These are phyloP conservation scores for Caranx melampygus DNA, from an alignment of 2,113 vertebrate species.

Conservation along the genomic window DNA sequence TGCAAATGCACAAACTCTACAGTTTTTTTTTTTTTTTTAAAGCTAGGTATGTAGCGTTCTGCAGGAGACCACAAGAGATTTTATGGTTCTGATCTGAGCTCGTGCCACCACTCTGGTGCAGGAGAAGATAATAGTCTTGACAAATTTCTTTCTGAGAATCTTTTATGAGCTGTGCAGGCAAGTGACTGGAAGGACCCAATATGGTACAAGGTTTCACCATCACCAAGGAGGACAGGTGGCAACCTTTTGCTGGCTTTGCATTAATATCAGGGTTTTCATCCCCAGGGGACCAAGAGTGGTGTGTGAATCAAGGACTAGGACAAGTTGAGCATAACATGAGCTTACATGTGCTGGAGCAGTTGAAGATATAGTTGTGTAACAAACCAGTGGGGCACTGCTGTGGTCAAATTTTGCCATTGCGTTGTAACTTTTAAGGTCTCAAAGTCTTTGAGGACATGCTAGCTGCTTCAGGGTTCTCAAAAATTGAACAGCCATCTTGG, in stretches of 20 bases:
- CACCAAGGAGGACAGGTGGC: conserved; percentile 59
- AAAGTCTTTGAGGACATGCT: neutral
- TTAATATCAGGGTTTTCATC: conserved; percentile 1
- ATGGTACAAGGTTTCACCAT: neutral
- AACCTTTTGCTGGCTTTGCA: conserved; percentile 22
- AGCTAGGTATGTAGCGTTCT: neutral
- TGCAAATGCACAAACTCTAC: neutral
- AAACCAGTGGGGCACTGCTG: neutral
- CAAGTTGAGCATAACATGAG: conserved; percentile 10
- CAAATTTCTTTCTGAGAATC: conserved; percentile 17
- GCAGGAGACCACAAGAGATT: neutral
- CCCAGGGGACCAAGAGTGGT: neutral
- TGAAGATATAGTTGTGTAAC: neutral
- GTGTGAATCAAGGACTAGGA: conserved; percentile 49
- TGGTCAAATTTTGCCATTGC: neutral
- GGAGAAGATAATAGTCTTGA: neutral
- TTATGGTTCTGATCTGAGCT: neutral
- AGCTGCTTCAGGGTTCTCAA: neutral
- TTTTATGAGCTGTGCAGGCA: conserved; percentile 23
- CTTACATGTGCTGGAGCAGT: neutral
- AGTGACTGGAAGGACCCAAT: conserved; percentile 31
- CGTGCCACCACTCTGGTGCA: neutral
- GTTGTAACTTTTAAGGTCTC: neutral
- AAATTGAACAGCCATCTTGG: neutral
- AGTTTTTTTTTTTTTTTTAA: neutral